Conservation (phyloP, 1,140 invertebrate species). For the Camponotus vicinus region DNA sequence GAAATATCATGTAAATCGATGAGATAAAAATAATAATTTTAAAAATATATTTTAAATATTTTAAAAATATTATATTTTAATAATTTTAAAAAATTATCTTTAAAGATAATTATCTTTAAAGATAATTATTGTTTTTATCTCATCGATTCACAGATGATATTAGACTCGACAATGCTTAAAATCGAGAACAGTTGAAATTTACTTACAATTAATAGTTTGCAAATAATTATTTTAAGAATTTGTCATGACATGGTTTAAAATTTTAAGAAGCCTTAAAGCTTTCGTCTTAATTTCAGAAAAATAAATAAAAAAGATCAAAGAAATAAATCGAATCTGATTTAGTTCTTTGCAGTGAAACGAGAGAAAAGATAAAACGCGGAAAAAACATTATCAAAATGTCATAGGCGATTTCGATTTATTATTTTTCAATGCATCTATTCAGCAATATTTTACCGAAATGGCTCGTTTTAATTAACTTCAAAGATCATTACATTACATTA, state of each 20-base stretch:
- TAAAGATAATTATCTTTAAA: too few species aligned
- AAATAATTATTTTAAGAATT: too few species aligned
- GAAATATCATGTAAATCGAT: too few species aligned
- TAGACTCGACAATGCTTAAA: too few species aligned
- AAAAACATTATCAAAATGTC: constrained; percentile 22
- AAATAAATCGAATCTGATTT: neutral
- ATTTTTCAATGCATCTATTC: constrained; percentile 19
- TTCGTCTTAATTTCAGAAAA: neutral
- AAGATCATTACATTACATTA: neutral
- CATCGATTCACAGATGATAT: too few species aligned
- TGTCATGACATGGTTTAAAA: neutral
- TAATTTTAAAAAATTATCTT: too few species aligned
- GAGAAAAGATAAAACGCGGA: constrained; percentile 17
- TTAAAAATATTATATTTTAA: too few species aligned
- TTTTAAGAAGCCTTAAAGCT: neutral
- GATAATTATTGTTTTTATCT: too few species aligned
- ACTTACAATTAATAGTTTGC: too few species aligned
- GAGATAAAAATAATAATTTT: too few species aligned
- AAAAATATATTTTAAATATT: too few species aligned
- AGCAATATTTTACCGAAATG: neutral
- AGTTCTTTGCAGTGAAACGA: neutral
- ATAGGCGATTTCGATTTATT: constrained; percentile 16
- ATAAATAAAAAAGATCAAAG: neutral
- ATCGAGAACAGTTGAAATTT: too few species aligned
- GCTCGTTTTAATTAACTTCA: neutral